Base-by-base conservation (phyloP, 2,888 invertebrate genomes). In the Heliconius ethilla region DNA sequence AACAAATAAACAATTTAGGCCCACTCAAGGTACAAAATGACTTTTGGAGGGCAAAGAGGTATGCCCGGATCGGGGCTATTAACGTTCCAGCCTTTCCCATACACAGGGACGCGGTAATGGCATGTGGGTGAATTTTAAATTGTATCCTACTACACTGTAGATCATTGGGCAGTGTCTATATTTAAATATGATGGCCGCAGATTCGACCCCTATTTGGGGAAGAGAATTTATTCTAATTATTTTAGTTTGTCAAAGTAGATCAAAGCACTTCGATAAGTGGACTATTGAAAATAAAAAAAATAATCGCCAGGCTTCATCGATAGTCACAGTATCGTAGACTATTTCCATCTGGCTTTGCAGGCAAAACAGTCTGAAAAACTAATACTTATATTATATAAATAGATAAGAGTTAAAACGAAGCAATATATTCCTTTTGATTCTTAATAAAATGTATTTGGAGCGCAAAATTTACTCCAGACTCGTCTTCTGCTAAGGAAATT, bases 361-460 rank as follows among this genome's bases (percentile, higher is more conserved):
- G 1, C 45, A 45, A 15, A 45, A 6, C 45, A 6, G 15, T 4
- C 18, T 18, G 5, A 51, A 18, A 51, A 51, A 51, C 7, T 18
- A 22, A 51, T 51, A 18, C 6, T 6, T 22, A 22, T 51, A 55
- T 22, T n/a, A 59, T 59, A n/a, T 7, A 27, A 29, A 73, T 25
- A 73, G 62, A 62, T 11, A 55, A 22, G 9, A 63, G 27, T 63
- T 72, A 29, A 76, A 76, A 59, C 62, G 69, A 66, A 76, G 51
- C 80, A 81, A 81, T 78, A 74, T 74, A 82, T 80, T 79, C 79
- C 70, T 72, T 55, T 15, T 37, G 69, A 65, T 81, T 79, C 80
- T 83, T 84, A 82, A 83, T 83, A 83, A 83, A 83, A 82, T 81
- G 80, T 80, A 81, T 82, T 79, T 76, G 79, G 81, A 80, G 82